Evolutionary conservation across 2,113 vertebrate species (phyloP).

Genomic region (Zosterops borbonicus): DNA sequence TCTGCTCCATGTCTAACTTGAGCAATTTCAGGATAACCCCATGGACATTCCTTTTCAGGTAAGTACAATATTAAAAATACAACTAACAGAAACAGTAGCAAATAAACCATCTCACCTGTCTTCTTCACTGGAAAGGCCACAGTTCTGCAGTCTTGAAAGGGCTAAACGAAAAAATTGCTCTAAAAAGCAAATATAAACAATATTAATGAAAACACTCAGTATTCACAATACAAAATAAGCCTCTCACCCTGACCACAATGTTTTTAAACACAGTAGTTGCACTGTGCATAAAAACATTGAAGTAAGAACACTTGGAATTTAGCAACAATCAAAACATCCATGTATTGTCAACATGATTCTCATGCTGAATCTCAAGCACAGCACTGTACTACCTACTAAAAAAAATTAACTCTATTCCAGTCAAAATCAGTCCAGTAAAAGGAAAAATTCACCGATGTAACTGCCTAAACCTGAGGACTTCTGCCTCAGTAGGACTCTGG

Average conservation of each 20-base stretch:
- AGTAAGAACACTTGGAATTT: background rate
- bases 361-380: background rate
- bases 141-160: constrained; percentile 74
- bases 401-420: background rate
- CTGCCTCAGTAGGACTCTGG: background rate
- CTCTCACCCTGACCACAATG: background rate
- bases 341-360: background rate
- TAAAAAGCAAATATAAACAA: constrained; percentile 57
- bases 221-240: background rate
- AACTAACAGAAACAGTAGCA: background rate
- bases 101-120: constrained; percentile 69
- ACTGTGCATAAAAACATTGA: background rate
- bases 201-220: background rate
- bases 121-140: constrained; percentile 60
- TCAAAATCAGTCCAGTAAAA: background rate
- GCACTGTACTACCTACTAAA: background rate
- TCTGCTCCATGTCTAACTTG: background rate
- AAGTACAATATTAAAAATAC: background rate
- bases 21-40: background rate
- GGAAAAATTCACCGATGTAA: background rate
- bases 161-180: constrained; percentile 66
- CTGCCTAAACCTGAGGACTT: background rate
- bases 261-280: background rate
- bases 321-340: background rate
- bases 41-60: background rate